Evolutionary conservation across 2,113 vertebrate species (phyloP).

Genomic region (Choloepus hoffmanni): DNA sequence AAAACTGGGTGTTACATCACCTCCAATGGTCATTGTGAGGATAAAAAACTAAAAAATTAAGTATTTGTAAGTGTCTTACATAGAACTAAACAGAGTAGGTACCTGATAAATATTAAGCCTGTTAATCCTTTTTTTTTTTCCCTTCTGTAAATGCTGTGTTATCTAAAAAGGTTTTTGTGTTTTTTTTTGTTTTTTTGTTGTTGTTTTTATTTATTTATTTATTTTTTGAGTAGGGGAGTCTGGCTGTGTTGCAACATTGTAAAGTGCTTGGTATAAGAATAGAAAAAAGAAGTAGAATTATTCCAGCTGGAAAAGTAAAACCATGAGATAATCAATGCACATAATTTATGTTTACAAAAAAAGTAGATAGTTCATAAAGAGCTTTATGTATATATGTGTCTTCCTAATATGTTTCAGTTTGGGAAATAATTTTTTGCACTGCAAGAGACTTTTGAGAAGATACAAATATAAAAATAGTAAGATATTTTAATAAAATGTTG

Average conservation of each 20-base stretch:
- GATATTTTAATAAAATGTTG: neutral
- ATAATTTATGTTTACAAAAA: neutral
- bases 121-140: neutral
- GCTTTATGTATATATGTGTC: neutral
- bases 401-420: neutral
- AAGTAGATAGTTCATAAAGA: neutral
- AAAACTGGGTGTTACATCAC: neutral
- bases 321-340: neutral
- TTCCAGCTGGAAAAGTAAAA: neutral
- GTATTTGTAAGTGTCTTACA: neutral
- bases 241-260: neutral
- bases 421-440: neutral
- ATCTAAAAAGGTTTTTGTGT: neutral
- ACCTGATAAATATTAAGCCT: neutral
- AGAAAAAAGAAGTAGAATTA: neutral
- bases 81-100: neutral
- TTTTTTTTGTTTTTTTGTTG: no score
- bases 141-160: neutral
- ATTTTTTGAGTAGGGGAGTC: neutral
- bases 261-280: neutral
- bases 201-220: no score
- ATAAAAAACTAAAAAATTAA: neutral
- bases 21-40: neutral
- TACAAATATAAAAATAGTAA: neutral
- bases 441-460: neutral